phyloP scores from a whole-genome alignment of 2,888 invertebrate species.

The Athrips mouffetella region DNA sequence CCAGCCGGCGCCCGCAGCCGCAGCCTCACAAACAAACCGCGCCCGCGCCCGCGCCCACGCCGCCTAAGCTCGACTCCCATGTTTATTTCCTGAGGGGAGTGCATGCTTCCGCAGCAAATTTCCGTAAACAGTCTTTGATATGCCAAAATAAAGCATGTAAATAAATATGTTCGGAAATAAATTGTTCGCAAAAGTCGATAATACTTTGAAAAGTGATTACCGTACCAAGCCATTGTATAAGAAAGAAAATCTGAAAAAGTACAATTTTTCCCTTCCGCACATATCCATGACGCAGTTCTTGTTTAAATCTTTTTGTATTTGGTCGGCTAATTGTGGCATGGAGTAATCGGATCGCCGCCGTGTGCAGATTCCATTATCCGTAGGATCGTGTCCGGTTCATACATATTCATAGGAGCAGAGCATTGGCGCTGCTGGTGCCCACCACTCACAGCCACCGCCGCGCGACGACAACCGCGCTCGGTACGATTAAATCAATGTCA shows the following conservation, averaged over 20 bases:
- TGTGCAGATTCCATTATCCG: constrained; percentile 72
- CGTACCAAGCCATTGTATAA: background rate
- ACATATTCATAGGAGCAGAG: constrained; percentile 74
- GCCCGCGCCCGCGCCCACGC: constrained; percentile 14
- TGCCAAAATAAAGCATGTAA: background rate
- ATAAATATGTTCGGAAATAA: background rate
- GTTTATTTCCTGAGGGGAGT: constrained; percentile 10
- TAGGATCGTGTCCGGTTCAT: constrained; percentile 61
- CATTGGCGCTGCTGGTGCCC: background rate
- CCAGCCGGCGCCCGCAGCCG: too few species aligned
- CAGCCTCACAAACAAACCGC: constrained; percentile 23
- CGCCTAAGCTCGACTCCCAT: too few species aligned
- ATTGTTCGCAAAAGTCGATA: too few species aligned
- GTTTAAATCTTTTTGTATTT: constrained; percentile 38
- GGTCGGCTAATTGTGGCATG: constrained; percentile 56
- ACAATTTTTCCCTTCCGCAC: background rate
- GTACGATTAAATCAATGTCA: constrained; percentile 46
- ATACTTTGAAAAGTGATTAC: background rate
- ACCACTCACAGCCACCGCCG: too few species aligned
- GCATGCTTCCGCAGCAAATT: background rate
- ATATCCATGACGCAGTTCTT: constrained; percentile 17
- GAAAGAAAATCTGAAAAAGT: background rate
- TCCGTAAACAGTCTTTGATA: background rate
- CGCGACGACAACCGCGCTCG: constrained; percentile 38
- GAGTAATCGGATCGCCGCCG: constrained; percentile 65